Percentiles rank a stretch among this genome's conserved stretches.
Evolutionary conservation across 1,140 invertebrate species (phyloP).

Genomic region (Anoplophora glabripennis): DNA sequence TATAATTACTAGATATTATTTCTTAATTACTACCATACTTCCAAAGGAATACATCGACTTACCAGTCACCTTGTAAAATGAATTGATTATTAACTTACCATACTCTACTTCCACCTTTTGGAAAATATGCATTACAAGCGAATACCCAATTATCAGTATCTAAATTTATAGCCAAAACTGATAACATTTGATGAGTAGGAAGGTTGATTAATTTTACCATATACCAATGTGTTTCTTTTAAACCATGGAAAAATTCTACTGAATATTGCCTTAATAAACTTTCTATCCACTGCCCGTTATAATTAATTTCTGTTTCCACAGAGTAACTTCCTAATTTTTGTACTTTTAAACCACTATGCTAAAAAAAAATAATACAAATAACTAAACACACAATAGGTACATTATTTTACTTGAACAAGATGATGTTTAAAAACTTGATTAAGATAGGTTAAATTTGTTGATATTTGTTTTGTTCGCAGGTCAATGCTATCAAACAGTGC

Average conservation of each 20-base stretch:
- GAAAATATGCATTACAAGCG: slow-evolving; percentile 60
- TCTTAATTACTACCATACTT: too few species aligned
- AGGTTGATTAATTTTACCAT: slow-evolving; percentile 60
- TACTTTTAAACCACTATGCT: slow-evolving; percentile 43
- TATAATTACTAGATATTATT: too few species aligned
- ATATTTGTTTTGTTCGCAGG: slow-evolving; percentile 52
- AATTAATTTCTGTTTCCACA: slow-evolving; percentile 21
- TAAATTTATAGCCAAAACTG: slow-evolving; percentile 61
- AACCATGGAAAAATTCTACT: slow-evolving; percentile 44
- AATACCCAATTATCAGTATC: slow-evolving; percentile 69
- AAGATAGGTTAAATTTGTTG: slow-evolving; percentile 42
- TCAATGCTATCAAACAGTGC: slow-evolving; percentile 82
- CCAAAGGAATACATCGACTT: too few species aligned
- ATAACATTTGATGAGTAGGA: slow-evolving; percentile 55
- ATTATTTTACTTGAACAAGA: slow-evolving; percentile 39
- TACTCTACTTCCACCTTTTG: slow-evolving; percentile 54
- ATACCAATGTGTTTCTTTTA: slow-evolving; percentile 49
- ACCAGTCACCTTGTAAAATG: too few species aligned
- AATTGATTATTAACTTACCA: slow-evolving; percentile 62
- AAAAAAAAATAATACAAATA: slow-evolving; percentile 12
- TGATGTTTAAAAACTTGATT: slow-evolving; percentile 45
- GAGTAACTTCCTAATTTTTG: slow-evolving; percentile 24
- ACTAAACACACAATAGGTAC: neutral
- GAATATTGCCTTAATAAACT: slow-evolving; percentile 48
- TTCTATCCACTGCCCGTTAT: slow-evolving; percentile 53